phyloP scores from a whole-genome alignment of 2,888 invertebrate species.

The Ichneumoninae sp. region DNA sequence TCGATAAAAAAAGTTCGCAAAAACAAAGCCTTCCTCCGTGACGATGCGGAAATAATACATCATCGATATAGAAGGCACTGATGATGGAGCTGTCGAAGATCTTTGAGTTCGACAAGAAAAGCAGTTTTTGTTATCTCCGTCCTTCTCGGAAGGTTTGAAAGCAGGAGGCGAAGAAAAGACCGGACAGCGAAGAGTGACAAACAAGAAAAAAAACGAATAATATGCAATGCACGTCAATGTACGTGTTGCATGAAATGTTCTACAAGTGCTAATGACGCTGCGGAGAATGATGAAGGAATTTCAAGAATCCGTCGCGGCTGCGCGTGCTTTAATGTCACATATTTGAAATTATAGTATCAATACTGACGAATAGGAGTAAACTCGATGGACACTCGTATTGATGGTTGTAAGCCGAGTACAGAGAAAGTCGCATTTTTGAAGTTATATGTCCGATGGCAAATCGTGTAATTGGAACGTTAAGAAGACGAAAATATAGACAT shows the following conservation, averaged over 20 bases:
- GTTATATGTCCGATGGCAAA: neutral
- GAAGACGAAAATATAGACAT: too few relatives aligned
- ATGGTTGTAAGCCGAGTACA: neutral
- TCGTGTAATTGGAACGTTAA: neutral
- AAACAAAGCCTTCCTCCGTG: too few relatives aligned
- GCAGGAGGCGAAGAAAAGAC: neutral
- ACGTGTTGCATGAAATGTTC: neutral
- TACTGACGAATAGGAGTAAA: neutral
- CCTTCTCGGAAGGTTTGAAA: neutral
- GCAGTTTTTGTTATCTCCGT: conserved; percentile 3
- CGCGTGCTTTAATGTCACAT: conserved; percentile 1
- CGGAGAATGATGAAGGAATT: neutral
- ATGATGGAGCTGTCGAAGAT: neutral
- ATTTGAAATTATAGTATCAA: neutral
- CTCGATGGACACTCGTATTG: neutral
- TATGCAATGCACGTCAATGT: neutral
- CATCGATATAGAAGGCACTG: neutral
- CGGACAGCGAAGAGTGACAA: neutral
- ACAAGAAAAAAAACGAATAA: neutral
- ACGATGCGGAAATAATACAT: neutral
- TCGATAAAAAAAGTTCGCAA: too few relatives aligned
- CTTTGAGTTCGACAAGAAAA: neutral
- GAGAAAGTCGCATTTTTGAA: neutral
- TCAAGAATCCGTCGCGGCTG: neutral
- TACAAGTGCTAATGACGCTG: neutral